These are phyloP conservation scores for Eupeodes corollae DNA, from an alignment of 1,140 invertebrate species.

Conservation along the genomic window DNA sequence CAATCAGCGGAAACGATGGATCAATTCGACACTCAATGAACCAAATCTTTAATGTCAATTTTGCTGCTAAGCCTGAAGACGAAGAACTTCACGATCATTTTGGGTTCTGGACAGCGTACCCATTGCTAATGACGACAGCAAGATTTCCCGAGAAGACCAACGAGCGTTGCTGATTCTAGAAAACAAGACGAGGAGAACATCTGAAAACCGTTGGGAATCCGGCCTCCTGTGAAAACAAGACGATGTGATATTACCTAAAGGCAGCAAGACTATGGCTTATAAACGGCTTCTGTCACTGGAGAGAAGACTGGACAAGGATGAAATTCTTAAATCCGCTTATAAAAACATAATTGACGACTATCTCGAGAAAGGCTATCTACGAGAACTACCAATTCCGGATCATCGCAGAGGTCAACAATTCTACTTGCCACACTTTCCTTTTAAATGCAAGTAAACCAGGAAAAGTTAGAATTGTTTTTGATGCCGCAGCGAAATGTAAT, in stretches of 20 bases:
- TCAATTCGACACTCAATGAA: too few species aligned
- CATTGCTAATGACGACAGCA: neutral
- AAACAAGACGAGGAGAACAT: neutral
- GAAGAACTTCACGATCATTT: too few species aligned
- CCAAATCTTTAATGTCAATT: too few species aligned
- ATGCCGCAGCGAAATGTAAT: conserved; percentile 13
- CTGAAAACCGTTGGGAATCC: conserved; percentile 3
- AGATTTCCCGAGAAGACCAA: neutral
- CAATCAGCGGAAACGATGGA: too few species aligned
- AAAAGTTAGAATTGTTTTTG: conserved; percentile 19
- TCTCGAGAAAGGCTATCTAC: conserved; percentile 6
- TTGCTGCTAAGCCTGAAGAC: too few species aligned
- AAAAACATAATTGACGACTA: conserved; percentile 7
- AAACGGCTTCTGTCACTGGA: conserved; percentile 1
- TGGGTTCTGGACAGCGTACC: neutral
- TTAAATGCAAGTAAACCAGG: conserved; percentile 13
- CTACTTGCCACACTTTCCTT: conserved; percentile 23
- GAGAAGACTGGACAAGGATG: conserved; percentile 5
- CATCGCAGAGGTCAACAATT: conserved; percentile 5
- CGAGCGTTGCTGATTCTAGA: neutral
- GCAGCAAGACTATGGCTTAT: neutral
- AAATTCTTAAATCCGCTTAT: conserved; percentile 1
- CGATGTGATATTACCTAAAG: neutral
- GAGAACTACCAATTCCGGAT: neutral
- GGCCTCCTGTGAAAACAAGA: conserved; percentile 6